Evolutionary conservation across 2,113 vertebrate genomes (phyloP), one percentile per base, ranked within the genome.

Genomic region (Chrysemys picta): DNA sequence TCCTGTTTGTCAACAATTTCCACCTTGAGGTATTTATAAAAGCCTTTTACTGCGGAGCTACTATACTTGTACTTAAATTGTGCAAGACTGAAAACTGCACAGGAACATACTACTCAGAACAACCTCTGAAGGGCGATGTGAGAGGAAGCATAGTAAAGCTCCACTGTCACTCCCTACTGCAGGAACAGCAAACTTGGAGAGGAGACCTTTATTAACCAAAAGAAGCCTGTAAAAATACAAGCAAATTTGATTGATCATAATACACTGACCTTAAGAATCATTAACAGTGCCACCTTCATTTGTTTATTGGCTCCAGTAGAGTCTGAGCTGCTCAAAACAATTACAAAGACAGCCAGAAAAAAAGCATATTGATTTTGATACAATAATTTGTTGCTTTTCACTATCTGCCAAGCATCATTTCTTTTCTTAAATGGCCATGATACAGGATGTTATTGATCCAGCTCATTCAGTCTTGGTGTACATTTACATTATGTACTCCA

Each of bases 271-370:
- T 94, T 65, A 82, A 72, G 65, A 84, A 47, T 17, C 1, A 0
- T 83, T 95, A 89, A 79, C 42, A 57, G 2, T 56, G 42, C 14
- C 87, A 93, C 14, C 17, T 84, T 89, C 5, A 0, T 86, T 88
- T 82, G 10, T 35, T 52, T 86, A 80, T 31, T 0, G 0, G 83
- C 4, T 65, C n/a, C 1, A 0, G 12, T 76, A 80, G 35, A 52
- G 24, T n/a, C 29, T 89, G 75, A 89, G 79, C n/a, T 85, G 65
- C 45, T 72, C 82, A 93, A 93, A 95, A 75, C 88, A 95, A 93
- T 87, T 69, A 89, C 80, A 59, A 92, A 94, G 65, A 75, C 19
- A 82, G 19, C 8, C 91, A 84, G 87, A n/a, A 53, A 50, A 92
- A 89, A 92, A 53, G 45, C 65, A 10, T 49, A 35, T 56, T 83